These are phyloP conservation scores for Peromyscus nudipes DNA, from an alignment of 2,797 vertebrate species.

Conservation along the genomic window DNA sequence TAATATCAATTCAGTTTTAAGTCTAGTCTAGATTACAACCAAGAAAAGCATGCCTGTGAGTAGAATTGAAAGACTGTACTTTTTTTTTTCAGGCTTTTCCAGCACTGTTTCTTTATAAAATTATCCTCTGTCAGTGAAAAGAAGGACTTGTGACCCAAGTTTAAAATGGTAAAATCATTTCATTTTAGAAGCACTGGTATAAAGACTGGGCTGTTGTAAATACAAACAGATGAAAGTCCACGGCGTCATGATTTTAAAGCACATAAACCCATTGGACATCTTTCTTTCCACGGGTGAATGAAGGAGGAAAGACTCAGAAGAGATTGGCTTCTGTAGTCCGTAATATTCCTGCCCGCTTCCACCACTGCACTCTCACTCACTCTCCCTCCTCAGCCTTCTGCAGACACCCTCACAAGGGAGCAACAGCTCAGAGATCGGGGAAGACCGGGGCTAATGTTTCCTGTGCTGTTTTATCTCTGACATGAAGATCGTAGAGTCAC, in stretches of 20 bases:
- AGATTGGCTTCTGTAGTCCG: neutral
- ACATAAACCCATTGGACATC: neutral
- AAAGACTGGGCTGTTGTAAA: conserved; percentile 40
- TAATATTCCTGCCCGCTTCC: neutral
- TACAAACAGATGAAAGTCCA: neutral
- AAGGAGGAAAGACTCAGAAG: neutral
- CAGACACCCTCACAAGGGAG: neutral
- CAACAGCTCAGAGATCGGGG: neutral
- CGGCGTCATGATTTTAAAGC: neutral
- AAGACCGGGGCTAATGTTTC: neutral
- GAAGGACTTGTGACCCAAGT: neutral
- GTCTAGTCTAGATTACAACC: neutral
- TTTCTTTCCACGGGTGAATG: neutral
- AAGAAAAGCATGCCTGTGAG: neutral
- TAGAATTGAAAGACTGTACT: neutral
- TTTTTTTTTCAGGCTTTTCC: conserved; percentile 15
- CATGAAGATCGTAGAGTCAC: neutral
- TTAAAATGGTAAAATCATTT: conserved; percentile 36
- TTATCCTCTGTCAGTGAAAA: neutral
- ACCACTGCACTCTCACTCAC: neutral
- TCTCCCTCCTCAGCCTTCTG: neutral
- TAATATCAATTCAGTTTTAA: neutral
- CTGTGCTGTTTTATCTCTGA: neutral
- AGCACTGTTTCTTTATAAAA: neutral
- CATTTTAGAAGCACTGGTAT: conserved; percentile 19